phyloP scores from a whole-genome alignment of 1,140 invertebrate genomes.

The Leptinotarsa lineolata region DNA sequence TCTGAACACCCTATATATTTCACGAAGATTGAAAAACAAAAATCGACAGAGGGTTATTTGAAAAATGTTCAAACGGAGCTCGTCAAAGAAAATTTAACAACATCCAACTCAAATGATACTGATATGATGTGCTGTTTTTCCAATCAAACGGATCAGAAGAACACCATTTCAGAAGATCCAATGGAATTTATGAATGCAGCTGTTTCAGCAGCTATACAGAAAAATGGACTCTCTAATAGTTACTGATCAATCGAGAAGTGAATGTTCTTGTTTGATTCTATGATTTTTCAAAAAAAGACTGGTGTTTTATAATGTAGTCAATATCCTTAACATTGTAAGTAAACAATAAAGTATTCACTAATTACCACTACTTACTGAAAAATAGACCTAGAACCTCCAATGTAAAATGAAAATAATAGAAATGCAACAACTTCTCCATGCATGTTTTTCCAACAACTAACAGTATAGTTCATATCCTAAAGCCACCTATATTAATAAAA shows the following conservation, averaged over 20 bases:
- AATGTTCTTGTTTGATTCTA: too few species aligned
- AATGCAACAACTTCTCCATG: too few species aligned
- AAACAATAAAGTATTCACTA: too few species aligned
- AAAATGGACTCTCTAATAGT: conserved; percentile 66
- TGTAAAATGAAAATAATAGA: too few species aligned
- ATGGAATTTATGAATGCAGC: conserved; percentile 68
- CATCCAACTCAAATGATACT: conserved; percentile 28
- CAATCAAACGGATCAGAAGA: conserved; percentile 23
- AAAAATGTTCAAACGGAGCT: conserved; percentile 35
- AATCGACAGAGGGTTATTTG: conserved; percentile 30
- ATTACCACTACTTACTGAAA: too few species aligned
- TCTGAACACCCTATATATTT: conserved; percentile 28
- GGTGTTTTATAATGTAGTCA: background rate
- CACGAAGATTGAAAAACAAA: conserved; percentile 31
- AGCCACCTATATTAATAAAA: too few species aligned
- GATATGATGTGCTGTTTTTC: conserved; percentile 30
- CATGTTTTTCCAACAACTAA: too few species aligned
- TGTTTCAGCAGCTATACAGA: conserved; percentile 71
- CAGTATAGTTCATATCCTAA: too few species aligned
- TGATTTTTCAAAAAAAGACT: background rate
- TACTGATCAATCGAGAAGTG: background rate
- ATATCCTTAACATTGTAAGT: background rate
- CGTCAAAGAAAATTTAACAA: conserved; percentile 34
- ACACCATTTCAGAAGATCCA: conserved; percentile 32
- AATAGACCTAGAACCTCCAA: too few species aligned